Percentiles rank a stretch among this genome's conserved stretches.
phyloP scores from a whole-genome alignment of 2,113 vertebrate species.

The Charina bottae region DNA sequence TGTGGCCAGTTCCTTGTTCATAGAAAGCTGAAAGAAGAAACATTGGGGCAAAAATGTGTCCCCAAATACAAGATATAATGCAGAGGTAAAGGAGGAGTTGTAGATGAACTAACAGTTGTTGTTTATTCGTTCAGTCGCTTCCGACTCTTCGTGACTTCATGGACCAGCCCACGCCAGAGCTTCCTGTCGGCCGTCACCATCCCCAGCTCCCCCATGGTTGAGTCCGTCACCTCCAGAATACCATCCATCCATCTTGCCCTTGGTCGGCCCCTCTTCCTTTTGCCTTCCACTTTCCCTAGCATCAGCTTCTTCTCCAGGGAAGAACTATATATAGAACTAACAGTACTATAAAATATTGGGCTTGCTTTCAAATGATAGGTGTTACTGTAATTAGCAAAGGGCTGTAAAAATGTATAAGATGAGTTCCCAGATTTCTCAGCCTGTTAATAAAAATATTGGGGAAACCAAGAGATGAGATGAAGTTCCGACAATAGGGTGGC shows the following conservation, averaged over 20 bases:
- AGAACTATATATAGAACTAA: too few relatives aligned
- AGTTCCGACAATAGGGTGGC: too few relatives aligned
- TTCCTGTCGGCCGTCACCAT: too few relatives aligned
- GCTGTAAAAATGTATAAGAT: neutral
- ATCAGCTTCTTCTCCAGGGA: too few relatives aligned
- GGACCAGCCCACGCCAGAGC: too few relatives aligned
- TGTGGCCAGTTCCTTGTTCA: neutral
- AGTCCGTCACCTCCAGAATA: too few relatives aligned
- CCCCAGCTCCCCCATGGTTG: too few relatives aligned
- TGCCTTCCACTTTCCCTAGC: too few relatives aligned
- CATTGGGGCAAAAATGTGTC: neutral
- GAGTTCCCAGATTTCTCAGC: neutral
- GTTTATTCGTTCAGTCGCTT: too few relatives aligned
- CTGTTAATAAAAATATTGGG: neutral
- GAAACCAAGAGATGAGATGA: neutral
- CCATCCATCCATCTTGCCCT: too few relatives aligned
- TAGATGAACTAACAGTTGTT: neutral
- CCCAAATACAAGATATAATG: conserved; percentile 17
- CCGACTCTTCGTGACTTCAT: too few relatives aligned
- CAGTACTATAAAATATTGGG: neutral
- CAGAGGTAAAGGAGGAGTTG: conserved; percentile 33
- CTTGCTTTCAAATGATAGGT: neutral
- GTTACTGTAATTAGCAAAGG: neutral
- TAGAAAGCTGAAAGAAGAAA: neutral
- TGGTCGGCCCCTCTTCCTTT: too few relatives aligned